A percentile compares a stretch with the other conserved stretches of the same genome.
Evolutionary conservation across 1,140 invertebrate genomes (phyloP).

Genomic region (Eufriesea mexicana): DNA sequence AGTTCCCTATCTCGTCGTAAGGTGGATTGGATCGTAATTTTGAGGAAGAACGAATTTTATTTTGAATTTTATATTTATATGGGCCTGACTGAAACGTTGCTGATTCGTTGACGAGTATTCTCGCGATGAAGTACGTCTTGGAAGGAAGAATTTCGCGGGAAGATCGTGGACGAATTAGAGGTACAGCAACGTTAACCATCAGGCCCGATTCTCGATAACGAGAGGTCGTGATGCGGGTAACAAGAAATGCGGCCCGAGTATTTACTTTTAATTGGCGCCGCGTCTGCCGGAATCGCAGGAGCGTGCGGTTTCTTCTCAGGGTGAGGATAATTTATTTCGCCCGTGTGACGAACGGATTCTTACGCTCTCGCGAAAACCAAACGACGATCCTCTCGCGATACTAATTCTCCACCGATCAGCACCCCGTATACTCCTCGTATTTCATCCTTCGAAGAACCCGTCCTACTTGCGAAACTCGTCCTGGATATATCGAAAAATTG

Average conservation of each 20-base stretch:
- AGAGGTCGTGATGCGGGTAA: slow-evolving; percentile 47
- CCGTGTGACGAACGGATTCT: slow-evolving; percentile 40
- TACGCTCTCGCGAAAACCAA: slow-evolving; percentile 15
- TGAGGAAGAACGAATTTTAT: no score
- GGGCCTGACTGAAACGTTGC: neutral
- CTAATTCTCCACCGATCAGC: neutral
- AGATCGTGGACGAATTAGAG: neutral
- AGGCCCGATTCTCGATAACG: slow-evolving; percentile 43
- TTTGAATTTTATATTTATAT: no score
- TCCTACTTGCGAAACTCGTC: neutral
- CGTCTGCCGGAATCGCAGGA: slow-evolving; percentile 38
- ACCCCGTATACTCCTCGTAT: neutral
- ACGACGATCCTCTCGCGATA: neutral
- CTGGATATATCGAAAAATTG: no score
- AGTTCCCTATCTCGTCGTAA: no score
- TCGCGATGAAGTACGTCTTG: neutral
- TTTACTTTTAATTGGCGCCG: slow-evolving; percentile 67
- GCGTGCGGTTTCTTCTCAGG: slow-evolving; percentile 34
- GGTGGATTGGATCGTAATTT: no score
- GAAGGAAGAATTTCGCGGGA: neutral
- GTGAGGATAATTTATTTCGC: slow-evolving; percentile 50
- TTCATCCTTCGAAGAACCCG: neutral
- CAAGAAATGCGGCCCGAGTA: slow-evolving; percentile 39
- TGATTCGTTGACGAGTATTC: neutral
- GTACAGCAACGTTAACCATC: slow-evolving; percentile 10